Percentiles rank a stretch among this genome's conserved stretches.
Evolutionary conservation across 2,113 vertebrate species (phyloP).

Genomic region (Campylomormyrus numenius): DNA sequence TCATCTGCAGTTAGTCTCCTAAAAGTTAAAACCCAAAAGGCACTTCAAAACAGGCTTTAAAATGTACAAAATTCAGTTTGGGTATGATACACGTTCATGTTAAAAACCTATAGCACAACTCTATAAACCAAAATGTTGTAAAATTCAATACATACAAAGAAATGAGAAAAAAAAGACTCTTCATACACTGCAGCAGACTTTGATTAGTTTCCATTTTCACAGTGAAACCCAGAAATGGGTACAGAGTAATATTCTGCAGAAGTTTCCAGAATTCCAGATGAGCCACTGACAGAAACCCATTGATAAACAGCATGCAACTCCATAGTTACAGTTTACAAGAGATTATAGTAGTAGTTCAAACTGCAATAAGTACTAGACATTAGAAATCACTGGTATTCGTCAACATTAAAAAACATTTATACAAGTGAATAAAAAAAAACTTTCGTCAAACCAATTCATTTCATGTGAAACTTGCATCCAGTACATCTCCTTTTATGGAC

Average conservation of each 20-base stretch:
- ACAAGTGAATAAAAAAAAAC: not conserved
- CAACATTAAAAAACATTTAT: not conserved
- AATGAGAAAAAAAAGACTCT: not conserved
- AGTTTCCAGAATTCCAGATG: slow-evolving; percentile 1
- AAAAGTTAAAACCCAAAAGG: not conserved
- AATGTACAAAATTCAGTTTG: not conserved
- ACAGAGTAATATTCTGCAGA: not conserved
- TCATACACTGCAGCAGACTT: not conserved
- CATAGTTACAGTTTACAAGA: not conserved
- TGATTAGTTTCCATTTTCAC: not conserved
- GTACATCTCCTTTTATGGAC: not conserved
- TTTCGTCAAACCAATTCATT: not conserved
- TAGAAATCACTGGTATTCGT: not conserved
- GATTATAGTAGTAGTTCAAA: not conserved
- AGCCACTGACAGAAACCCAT: not conserved
- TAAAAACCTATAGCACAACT: not conserved
- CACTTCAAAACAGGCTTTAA: not conserved
- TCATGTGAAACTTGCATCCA: not conserved
- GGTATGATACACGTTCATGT: not conserved
- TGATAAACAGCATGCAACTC: not conserved
- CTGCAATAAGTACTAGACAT: not conserved
- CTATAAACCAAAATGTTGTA: not conserved
- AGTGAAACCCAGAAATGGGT: not conserved
- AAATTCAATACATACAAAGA: not conserved
- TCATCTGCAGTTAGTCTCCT: not conserved